These are phyloP conservation scores for Hemichromis elongatus DNA, from an alignment of 2,113 vertebrate genomes.

Conservation along the genomic window DNA sequence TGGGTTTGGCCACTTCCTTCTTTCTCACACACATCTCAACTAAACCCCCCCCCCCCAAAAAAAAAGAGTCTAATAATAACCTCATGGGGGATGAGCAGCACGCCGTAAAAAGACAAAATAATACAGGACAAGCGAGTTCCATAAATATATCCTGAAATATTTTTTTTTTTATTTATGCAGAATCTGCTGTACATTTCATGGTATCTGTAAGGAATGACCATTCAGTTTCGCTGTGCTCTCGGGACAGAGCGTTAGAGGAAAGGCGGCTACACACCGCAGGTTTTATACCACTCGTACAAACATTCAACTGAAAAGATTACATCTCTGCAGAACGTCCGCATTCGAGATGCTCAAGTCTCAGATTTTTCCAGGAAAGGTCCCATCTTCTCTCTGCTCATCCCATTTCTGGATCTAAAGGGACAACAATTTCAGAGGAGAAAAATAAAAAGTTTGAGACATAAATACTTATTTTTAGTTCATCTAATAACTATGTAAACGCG, in stretches of 20 bases:
- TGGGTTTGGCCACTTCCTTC: not conserved
- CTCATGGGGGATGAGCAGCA: not conserved
- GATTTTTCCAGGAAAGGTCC: constrained; percentile 82
- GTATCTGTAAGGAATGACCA: constrained; percentile 51
- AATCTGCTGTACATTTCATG: constrained; percentile 38
- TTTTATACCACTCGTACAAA: constrained; percentile 23
- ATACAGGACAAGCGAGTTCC: not conserved
- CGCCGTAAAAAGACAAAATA: not conserved
- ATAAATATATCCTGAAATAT: constrained; percentile 59
- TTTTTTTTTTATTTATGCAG: constrained; percentile 64
- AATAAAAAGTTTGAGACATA: not conserved
- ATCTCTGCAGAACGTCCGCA: not conserved
- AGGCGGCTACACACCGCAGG: not conserved
- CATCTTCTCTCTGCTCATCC: constrained; percentile 77
- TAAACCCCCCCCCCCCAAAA: not conserved
- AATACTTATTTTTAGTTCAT: not conserved
- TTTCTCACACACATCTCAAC: not conserved
- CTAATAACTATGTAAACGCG: not conserved
- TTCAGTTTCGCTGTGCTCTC: constrained; percentile 14
- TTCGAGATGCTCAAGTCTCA: constrained; percentile 42
- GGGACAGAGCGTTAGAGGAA: not conserved
- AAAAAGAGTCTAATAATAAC: not conserved
- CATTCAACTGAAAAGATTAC: not conserved
- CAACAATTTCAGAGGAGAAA: not conserved
- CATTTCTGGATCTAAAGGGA: constrained; percentile 69